Conservation (phyloP, 2,797 vertebrate species). For the Notamacropus eugenii region DNA sequence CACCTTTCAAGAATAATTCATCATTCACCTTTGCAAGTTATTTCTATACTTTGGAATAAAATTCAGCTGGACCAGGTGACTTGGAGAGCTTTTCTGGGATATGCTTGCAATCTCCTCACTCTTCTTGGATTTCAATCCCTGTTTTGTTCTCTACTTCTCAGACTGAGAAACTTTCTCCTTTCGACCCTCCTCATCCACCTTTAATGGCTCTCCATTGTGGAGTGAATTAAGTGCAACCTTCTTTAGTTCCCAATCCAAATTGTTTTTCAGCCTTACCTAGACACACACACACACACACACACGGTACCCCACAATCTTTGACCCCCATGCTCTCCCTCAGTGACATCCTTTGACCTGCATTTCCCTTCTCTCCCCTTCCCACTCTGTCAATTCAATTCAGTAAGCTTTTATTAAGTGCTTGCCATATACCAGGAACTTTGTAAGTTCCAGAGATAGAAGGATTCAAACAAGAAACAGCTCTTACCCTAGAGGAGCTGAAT, state of each 20-base stretch:
- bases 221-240: not conserved
- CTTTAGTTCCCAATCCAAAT: not conserved
- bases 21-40: not conserved
- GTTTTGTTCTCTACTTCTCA: not conserved
- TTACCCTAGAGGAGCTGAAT: not conserved
- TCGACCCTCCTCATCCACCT: not conserved
- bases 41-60: not conserved
- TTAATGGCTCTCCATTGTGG: not conserved
- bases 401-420: not conserved
- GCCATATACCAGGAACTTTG: not conserved
- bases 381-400: not conserved
- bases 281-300: too few relatives aligned
- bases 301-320: not conserved
- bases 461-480: not conserved
- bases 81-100: not conserved
- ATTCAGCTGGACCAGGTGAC: not conserved
- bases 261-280: not conserved
- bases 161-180: not conserved
- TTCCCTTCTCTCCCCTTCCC: not conserved
- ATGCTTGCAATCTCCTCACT: not conserved
- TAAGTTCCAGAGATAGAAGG: not conserved
- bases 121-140: not conserved
- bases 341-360: not conserved
- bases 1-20: not conserved
- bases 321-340: not conserved